phyloP scores from a whole-genome alignment of 2,888 invertebrate genomes.

The Tillus elongatus region DNA sequence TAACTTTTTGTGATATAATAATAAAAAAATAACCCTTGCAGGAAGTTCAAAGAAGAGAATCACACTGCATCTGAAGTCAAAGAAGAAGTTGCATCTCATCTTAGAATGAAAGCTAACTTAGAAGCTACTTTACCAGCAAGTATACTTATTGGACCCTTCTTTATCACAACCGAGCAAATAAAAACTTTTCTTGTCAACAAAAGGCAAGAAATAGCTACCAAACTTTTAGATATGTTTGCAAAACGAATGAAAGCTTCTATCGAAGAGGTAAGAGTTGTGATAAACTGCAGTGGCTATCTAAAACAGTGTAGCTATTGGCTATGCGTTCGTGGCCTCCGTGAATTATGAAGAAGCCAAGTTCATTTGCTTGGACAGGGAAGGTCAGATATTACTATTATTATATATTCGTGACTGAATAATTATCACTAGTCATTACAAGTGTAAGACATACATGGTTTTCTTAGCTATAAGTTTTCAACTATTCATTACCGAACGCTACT shows the following conservation, averaged over 20 bases:
- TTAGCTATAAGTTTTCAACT: no score
- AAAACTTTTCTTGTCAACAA: slow-evolving; percentile 61
- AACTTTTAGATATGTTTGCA: slow-evolving; percentile 63
- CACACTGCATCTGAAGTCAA: slow-evolving; percentile 61
- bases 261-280: slow-evolving; percentile 47
- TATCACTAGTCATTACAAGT: no score
- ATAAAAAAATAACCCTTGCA: slow-evolving; percentile 25
- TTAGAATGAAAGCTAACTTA: slow-evolving; percentile 54
- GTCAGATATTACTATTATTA: no score
- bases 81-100: slow-evolving; percentile 61
- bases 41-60: slow-evolving; percentile 49
- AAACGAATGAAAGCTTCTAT: slow-evolving; percentile 56
- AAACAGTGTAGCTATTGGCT: no score
- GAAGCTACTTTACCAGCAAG: slow-evolving; percentile 58
- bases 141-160: slow-evolving; percentile 72
- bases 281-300: no score
- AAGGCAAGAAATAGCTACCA: slow-evolving; percentile 57
- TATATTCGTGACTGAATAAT: no score
- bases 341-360: no score
- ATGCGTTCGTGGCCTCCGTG: no score
- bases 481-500: no score
- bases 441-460: no score
- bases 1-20: no score
- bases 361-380: no score
- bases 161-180: slow-evolving; percentile 57